Conservation (phyloP, 2,888 invertebrate species). For the Phytoseiulus persimilis region DNA sequence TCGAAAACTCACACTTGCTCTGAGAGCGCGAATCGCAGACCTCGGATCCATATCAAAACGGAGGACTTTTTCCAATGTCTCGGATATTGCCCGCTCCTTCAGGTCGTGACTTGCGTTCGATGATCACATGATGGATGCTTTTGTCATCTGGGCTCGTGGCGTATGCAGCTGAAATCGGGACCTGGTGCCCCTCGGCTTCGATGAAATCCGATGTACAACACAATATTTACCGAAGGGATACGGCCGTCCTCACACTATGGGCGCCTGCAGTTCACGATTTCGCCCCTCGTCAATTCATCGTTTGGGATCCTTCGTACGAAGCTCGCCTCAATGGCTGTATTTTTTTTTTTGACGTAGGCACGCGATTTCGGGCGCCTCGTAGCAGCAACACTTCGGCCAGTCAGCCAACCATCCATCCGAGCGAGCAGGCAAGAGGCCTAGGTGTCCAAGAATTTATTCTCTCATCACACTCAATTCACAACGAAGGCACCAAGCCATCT, state of each 20-base stretch:
- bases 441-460: background rate
- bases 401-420: background rate
- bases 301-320: background rate
- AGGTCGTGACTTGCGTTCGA: background rate
- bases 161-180: background rate
- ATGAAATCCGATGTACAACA: background rate
- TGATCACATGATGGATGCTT: background rate
- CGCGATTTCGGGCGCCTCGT: background rate
- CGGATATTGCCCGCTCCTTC: background rate
- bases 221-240: background rate
- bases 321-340: background rate
- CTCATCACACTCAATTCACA: background rate
- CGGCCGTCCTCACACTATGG: background rate
- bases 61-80: background rate
- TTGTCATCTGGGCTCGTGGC: background rate
- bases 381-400: background rate
- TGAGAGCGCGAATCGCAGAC: no score
- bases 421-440: background rate
- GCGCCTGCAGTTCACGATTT: background rate
- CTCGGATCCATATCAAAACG: no score
- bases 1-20: no score
- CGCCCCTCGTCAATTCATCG: constrained; percentile 5
- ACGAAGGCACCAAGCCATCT: background rate
- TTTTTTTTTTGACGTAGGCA: background rate
- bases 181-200: background rate